Evolutionary conservation across 1,140 invertebrate genomes (phyloP), one percentile per base, ranked within the genome.

Genomic region (Drosophila parabipectinata): DNA sequence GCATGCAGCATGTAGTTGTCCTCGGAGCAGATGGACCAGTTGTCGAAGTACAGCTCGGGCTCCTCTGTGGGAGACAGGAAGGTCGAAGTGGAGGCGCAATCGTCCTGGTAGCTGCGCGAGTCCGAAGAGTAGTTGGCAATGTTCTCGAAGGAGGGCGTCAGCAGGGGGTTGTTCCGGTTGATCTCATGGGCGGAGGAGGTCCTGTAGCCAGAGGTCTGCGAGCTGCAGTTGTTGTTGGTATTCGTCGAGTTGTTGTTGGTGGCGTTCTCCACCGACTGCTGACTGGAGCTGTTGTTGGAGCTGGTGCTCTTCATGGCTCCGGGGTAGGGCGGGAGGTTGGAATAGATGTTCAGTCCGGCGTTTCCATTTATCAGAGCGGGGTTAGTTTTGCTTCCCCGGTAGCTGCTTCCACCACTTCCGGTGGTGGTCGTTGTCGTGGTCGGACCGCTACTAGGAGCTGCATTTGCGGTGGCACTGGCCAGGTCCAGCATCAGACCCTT

Each of bases 401-500:
- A 81, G 21, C 75, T 75, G 45, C 47, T 79, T 15, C 59, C 66
- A n/a, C 41, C 66, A n/a, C 41, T 55, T 28, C 41, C 58, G 14
- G 52, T 69, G n/a, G 56, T 72, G 3, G 63, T 62, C 1, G 50
- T 48, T 10, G 71, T 68, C n/a, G 61, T 69, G 21, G 59, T 50
- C 1, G 39, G 73, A 78, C 83, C 71, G 60, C 41, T 44, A 1
- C n/a, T 44, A 14, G 84, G 55, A 7, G 59, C 32, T 2, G 41
- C 56, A 28, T 32, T 60, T 14, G 32, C 41, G 0, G 14, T 56
- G 44, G 59, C 51, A 72, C 58, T 68, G 48, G 59, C 94, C 60
- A 96, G 93, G 91, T 96, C 95, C 72, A 96, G 92, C 92, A 95
- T 95, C 72, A 96, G 92, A 72, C 94, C 93, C 80, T 93, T 94